Percentiles rank a stretch among this genome's conserved stretches.
Conservation (phyloP, 1,140 invertebrate species). For the Adelges cooleyi region DNA sequence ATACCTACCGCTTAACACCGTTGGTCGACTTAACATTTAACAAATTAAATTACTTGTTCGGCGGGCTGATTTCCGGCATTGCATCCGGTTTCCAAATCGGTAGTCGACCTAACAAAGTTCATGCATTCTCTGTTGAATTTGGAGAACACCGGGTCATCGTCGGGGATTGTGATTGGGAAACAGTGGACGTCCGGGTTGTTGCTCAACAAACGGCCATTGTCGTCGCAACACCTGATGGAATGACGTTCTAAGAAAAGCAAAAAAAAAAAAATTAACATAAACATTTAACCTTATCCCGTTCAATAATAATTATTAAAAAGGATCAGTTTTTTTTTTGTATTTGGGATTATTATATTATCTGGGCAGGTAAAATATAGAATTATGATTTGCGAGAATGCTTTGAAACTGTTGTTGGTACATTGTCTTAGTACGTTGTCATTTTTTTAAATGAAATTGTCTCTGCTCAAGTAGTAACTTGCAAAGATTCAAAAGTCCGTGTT, state of each 20-base stretch:
- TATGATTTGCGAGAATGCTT: too few relatives aligned
- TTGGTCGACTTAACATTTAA: background rate
- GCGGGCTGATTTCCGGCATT: slow-evolving; percentile 46
- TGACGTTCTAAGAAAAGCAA: slow-evolving; percentile 48
- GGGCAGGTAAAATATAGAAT: too few relatives aligned
- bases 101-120: slow-evolving; percentile 72
- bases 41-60: slow-evolving; percentile 48
- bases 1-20: too few relatives aligned
- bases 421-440: too few relatives aligned
- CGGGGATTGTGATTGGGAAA: slow-evolving; percentile 72
- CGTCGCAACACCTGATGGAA: slow-evolving; percentile 54
- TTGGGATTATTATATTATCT: too few relatives aligned
- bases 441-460: too few relatives aligned
- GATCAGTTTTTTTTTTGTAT: too few relatives aligned
- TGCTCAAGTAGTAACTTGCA: too few relatives aligned
- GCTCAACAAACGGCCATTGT: slow-evolving; percentile 43
- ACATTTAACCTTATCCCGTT: too few relatives aligned
- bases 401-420: too few relatives aligned
- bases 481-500: too few relatives aligned
- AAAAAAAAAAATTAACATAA: slow-evolving; percentile 22
- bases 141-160: slow-evolving; percentile 66
- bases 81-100: slow-evolving; percentile 55
- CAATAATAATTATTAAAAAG: too few relatives aligned
- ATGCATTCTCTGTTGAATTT: slow-evolving; percentile 59
- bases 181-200: slow-evolving; percentile 46